phyloP scores from a whole-genome alignment of 2,797 vertebrate species.

The Notolepis coatsorum region DNA sequence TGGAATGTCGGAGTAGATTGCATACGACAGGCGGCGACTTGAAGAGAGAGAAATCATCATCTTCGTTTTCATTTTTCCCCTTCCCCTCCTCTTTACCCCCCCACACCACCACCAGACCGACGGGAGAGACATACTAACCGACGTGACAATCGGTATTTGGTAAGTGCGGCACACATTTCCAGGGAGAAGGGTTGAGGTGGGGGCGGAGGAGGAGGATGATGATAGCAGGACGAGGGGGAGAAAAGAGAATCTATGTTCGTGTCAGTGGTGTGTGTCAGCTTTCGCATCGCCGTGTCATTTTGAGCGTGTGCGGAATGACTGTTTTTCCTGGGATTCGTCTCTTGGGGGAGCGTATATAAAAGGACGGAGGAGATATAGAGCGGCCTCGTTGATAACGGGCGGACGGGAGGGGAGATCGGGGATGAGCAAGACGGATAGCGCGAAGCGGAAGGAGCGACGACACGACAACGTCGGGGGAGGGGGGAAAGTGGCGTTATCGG shows the following conservation, averaged over 20 bases:
- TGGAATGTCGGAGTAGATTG: constrained; percentile 78
- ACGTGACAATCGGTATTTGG: constrained; percentile 74
- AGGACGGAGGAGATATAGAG: constrained; percentile 58
- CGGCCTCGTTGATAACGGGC: constrained; percentile 25
- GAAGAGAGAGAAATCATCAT: constrained; percentile 69
- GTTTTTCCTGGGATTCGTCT: constrained; percentile 66
- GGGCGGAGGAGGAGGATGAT: background rate
- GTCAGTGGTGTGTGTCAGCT: constrained; percentile 61
- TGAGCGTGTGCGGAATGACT: constrained; percentile 59
- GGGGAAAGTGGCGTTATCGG: constrained; percentile 43
- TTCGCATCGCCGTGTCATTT: constrained; percentile 59
- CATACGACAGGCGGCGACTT: constrained; percentile 73
- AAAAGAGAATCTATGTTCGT: constrained; percentile 45
- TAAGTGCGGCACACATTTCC: constrained; percentile 67
- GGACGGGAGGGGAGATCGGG: constrained; percentile 12
- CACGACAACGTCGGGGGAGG: constrained; percentile 25
- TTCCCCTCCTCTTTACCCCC: constrained; percentile 10
- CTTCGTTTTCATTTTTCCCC: constrained; percentile 51
- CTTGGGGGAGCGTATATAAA: constrained; percentile 56
- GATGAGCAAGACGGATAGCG: constrained; percentile 60
- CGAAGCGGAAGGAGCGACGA: constrained; percentile 45
- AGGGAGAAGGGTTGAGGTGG: constrained; percentile 3
- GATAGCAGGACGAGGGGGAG: background rate
- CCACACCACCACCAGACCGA: too few relatives aligned
- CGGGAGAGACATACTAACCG: constrained; percentile 62